Conservation (phyloP, 1,140 invertebrate genomes). For the Grapholita molesta region DNA sequence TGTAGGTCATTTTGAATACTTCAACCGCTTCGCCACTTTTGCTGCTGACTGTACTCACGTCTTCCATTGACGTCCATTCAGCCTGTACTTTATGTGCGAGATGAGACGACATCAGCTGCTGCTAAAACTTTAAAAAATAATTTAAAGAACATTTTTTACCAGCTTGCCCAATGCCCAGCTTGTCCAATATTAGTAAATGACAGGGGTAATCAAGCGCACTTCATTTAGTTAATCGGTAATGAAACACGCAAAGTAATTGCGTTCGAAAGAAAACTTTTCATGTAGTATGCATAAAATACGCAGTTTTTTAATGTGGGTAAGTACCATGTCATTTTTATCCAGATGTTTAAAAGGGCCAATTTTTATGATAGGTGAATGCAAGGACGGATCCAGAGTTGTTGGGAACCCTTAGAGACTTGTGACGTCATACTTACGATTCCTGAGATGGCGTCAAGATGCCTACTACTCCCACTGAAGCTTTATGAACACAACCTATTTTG, state of each 20-base stretch:
- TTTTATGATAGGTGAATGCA: no score
- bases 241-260: not conserved
- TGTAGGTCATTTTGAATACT: no score
- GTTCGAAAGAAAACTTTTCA: not conserved
- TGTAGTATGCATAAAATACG: not conserved
- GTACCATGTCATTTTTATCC: no score
- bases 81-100: conserved; percentile 42
- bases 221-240: not conserved
- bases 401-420: no score
- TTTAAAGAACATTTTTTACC: conserved; percentile 5
- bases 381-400: no score
- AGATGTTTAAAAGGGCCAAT: no score
- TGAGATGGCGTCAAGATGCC: no score
- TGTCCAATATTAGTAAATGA: not conserved
- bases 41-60: conserved; percentile 62
- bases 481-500: no score
- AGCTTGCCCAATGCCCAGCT: not conserved
- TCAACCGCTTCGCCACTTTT: no score
- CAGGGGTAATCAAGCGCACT: not conserved
- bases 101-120: conserved; percentile 43
- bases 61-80: conserved; percentile 56
- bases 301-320: not conserved
- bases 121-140: conserved; percentile 26
- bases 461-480: no score
- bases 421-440: no score